phyloP scores from a whole-genome alignment of 2,888 invertebrate genomes.

The Sarcophaga carnaria region DNA sequence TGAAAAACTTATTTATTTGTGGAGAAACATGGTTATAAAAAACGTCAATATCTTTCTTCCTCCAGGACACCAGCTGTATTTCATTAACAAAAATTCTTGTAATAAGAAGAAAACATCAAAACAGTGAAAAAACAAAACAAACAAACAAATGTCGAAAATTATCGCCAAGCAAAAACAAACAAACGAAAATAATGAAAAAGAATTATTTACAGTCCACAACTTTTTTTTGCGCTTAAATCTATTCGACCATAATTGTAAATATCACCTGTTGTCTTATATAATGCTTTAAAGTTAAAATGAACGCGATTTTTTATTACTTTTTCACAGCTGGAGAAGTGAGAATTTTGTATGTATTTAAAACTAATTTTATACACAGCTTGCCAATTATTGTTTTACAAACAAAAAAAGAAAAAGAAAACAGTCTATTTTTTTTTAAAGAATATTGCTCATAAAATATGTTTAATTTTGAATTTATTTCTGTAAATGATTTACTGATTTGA shows the following conservation, averaged over 20 bases:
- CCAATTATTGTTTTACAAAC: neutral
- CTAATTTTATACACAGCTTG: neutral
- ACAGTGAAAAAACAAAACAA: too few relatives aligned
- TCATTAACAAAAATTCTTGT: neutral
- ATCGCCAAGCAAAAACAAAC: neutral
- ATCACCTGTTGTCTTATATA: constrained; percentile 44
- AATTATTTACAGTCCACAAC: constrained; percentile 1
- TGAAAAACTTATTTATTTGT: constrained; percentile 31
- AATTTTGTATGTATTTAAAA: neutral
- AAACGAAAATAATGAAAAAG: constrained; percentile 18
- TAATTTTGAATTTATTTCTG: too few relatives aligned
- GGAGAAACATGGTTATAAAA: constrained; percentile 18
- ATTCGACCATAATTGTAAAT: constrained; percentile 15
- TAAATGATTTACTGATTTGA: too few relatives aligned
- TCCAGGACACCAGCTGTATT: constrained; percentile 29
- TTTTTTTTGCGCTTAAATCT: constrained; percentile 2
- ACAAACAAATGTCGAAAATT: too few relatives aligned
- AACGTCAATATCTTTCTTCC: neutral
- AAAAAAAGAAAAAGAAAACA: neutral
- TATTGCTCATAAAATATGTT: neutral
- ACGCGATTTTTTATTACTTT: constrained; percentile 13
- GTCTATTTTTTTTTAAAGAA: neutral
- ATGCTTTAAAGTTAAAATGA: neutral
- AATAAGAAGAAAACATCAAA: neutral
- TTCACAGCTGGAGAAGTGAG: constrained; percentile 42